Evolutionary conservation across 2,888 invertebrate genomes (phyloP).

Genomic region (Mantis religiosa): DNA sequence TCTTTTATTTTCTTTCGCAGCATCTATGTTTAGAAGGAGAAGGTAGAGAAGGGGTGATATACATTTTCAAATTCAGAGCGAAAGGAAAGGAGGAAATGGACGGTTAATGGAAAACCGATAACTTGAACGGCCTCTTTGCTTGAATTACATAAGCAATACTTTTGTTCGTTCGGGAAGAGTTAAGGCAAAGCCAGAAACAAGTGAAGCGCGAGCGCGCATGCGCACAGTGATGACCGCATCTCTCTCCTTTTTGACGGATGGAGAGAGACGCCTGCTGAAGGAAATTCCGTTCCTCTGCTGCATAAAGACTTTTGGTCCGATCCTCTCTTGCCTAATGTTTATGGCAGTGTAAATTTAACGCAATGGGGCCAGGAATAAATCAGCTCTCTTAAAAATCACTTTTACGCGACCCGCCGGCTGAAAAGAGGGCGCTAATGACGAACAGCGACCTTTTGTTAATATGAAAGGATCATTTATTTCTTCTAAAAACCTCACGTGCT

Average conservation of each 20-base stretch:
- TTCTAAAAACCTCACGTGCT: no score
- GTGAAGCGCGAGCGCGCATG: not conserved
- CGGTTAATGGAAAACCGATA: conserved; percentile 25
- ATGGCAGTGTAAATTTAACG: not conserved
- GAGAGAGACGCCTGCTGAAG: not conserved
- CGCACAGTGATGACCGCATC: not conserved
- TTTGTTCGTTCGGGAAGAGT: not conserved
- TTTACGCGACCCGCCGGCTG: not conserved
- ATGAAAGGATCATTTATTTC: not conserved
- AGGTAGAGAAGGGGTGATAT: not conserved
- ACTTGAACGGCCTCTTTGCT: conserved; percentile 16
- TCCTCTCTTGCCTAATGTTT: not conserved
- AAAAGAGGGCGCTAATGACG: not conserved
- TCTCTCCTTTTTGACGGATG: not conserved
- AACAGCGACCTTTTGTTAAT: not conserved
- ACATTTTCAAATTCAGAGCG: conserved; percentile 4
- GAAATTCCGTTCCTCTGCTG: not conserved
- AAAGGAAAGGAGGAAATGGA: not conserved
- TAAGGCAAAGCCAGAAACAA: not conserved
- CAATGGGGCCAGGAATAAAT: not conserved
- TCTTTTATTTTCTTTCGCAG: not conserved
- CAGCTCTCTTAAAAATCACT: not conserved
- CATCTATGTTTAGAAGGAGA: conserved; percentile 6
- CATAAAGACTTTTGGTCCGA: not conserved
- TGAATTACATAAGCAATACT: conserved; percentile 16